Evolutionary conservation across 2,888 invertebrate genomes (phyloP), one percentile per base, ranked within the genome.

Genomic region (Polydrusus tereticollis): DNA sequence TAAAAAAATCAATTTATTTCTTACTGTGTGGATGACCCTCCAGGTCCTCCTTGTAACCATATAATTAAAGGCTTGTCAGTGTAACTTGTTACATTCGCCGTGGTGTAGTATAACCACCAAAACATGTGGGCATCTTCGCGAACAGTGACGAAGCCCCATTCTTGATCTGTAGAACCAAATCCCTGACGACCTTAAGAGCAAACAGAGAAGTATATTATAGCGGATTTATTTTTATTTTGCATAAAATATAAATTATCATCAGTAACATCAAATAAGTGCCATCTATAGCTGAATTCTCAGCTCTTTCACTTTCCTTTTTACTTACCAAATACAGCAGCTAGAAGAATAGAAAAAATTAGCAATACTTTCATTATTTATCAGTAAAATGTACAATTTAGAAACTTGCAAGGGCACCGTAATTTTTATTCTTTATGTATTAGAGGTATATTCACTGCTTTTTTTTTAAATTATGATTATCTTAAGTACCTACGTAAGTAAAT

Each of bases 1-100:
- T 29, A 29, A 5, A 7, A 5, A 4, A 5, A 29, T 21, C 10
- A 20, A 60, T 1, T 2, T 4, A 36, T 41, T 20, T 26, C 63
- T 58, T 64, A 74, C 74, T 62, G 33, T 5, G 74, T 74, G 21
- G 72, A 72, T 16, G 74, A 74, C 21, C 26, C 43, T 4, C 74
- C 74, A 52, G 74, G 74, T 18, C 74, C 74, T 14, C 74, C 96
- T 88, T 96, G 93, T 10, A 96, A 87, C 96, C 96, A 96, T 66
- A 96, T 91, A n/a, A 95, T 86, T 23, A 96, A 85, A 0, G 96
- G 96, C 43, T 90, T 88, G 0, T 92, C 89, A 0, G 89, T 89
- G 80, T 90, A 89, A 50, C 87, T 87, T 0, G 90, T 90, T 58
- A 41, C 41, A 6, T 88, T 50, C 3, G 77, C 85, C 0, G 91